Conservation (phyloP, 2,888 invertebrate species). For the Carpatolechia fugitivella region DNA sequence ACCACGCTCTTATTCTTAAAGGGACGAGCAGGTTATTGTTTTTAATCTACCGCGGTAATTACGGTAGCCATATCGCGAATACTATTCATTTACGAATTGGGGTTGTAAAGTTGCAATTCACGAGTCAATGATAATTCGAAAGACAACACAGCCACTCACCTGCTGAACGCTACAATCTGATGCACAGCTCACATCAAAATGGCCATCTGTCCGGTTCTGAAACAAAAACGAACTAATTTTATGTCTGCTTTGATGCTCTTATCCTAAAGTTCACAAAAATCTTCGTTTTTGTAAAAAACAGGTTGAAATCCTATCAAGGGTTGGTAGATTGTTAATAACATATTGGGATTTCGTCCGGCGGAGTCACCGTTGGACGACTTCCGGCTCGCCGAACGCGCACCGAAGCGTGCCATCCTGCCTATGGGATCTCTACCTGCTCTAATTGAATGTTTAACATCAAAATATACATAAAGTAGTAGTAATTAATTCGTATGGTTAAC, state of each 20-base stretch:
- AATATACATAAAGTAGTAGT: too few relatives aligned
- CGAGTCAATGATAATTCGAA: too few relatives aligned
- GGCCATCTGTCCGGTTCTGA: conserved; percentile 85
- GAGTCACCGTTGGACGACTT: conserved; percentile 53
- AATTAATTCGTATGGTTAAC: too few relatives aligned
- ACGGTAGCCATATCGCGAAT: too few relatives aligned
- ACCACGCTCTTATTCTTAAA: not conserved
- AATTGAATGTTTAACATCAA: conserved; percentile 24
- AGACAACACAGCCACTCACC: too few relatives aligned
- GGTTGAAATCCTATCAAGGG: conserved; percentile 7
- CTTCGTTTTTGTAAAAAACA: not conserved
- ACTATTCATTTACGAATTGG: too few relatives aligned
- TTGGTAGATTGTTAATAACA: conserved; percentile 8
- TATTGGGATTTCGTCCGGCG: conserved; percentile 21
- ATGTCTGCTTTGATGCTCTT: not conserved
- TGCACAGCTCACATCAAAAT: conserved; percentile 84
- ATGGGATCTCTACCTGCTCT: conserved; percentile 40
- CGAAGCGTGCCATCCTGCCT: conserved; percentile 48
- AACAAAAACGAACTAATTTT: conserved; percentile 13
- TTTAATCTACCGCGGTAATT: too few relatives aligned
- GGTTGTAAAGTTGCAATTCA: too few relatives aligned
- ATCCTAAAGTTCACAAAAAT: not conserved
- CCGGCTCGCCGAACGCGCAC: conserved; percentile 48
- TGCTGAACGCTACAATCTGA: conserved; percentile 85
- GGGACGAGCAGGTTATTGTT: too few relatives aligned